These are phyloP conservation scores for Cryptophagus acutangulus DNA, from an alignment of 2,888 invertebrate species.

Conservation along the genomic window DNA sequence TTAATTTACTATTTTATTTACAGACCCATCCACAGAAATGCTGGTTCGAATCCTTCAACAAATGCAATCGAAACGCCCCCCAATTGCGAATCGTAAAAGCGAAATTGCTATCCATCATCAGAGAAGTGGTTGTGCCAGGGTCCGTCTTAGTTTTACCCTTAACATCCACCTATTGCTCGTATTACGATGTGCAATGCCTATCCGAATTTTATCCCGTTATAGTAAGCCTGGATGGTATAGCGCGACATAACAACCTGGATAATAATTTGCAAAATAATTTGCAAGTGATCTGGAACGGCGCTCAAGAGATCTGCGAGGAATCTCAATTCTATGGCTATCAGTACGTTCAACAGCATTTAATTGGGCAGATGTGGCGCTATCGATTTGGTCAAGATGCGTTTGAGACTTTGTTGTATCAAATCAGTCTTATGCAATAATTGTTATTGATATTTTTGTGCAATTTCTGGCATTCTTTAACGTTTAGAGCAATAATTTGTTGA, in stretches of 20 bases:
- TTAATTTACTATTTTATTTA: constrained; percentile 11
- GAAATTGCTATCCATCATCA: constrained; percentile 26
- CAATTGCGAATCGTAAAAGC: constrained; percentile 19
- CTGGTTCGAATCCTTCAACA: constrained; percentile 37
- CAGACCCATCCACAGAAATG: constrained; percentile 40
- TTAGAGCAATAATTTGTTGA: too few species aligned
- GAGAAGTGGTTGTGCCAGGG: constrained; percentile 40
- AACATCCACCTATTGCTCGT: constrained; percentile 31
- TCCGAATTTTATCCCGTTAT: constrained; percentile 30
- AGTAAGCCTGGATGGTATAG: constrained; percentile 30
- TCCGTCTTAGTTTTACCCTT: constrained; percentile 42
- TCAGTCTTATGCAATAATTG: constrained; percentile 10
- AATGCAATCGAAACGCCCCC: constrained; percentile 14
- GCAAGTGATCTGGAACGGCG: constrained; percentile 63
- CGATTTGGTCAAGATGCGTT: constrained; percentile 31
- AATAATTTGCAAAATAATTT: constrained; percentile 40
- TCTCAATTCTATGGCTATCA: constrained; percentile 45
- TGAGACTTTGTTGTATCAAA: constrained; percentile 28
- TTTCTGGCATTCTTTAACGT: too few species aligned
- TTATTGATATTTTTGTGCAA: constrained; percentile 5
- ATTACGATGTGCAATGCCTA: constrained; percentile 25
- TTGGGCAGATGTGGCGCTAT: constrained; percentile 44
- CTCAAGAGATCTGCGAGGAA: constrained; percentile 56
- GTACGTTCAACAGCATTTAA: constrained; percentile 37
- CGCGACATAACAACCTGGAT: constrained; percentile 27